Percentiles rank a stretch among this genome's conserved stretches.
Conservation (phyloP, 2,797 vertebrate species). For the Rhinogobio ventralis region DNA sequence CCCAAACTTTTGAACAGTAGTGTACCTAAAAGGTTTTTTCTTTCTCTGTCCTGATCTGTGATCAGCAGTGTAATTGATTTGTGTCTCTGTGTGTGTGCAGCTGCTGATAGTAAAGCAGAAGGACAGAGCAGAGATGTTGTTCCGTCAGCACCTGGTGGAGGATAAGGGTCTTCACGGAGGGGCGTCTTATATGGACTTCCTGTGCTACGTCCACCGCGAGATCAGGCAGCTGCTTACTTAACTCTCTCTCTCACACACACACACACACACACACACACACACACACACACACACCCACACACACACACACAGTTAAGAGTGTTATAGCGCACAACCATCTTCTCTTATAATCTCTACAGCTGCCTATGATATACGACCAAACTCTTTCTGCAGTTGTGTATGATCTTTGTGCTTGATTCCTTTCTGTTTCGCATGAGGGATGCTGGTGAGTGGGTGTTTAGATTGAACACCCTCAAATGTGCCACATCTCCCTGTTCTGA, state of each 20-base stretch:
- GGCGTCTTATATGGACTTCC: conserved; percentile 93
- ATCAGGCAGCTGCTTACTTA: conserved; percentile 95
- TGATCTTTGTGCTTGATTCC: conserved; percentile 19
- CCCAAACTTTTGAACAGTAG: neutral
- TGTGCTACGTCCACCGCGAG: conserved; percentile 91
- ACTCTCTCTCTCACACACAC: conserved; percentile 49
- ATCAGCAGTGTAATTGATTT: neutral
- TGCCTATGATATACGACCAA: conserved; percentile 48
- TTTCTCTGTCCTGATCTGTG: neutral
- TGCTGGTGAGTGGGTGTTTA: conserved; percentile 14
- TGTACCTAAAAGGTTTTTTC: neutral
- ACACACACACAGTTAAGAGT: neutral
- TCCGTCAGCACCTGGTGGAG: conserved; percentile 94
- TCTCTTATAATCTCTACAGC: conserved; percentile 30
- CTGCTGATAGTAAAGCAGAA: conserved; percentile 89
- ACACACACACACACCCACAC: neutral
- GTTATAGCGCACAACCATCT: conserved; percentile 25
- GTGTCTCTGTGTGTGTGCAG: conserved; percentile 68
- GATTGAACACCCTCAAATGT: neutral
- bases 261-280: conserved; percentile 1
- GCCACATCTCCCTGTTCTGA: neutral
- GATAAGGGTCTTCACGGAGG: conserved; percentile 91
- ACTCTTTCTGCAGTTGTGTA: conserved; percentile 25
- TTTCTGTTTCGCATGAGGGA: conserved; percentile 9
- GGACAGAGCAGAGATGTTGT: conserved; percentile 88